These are phyloP conservation scores for Xylophagus ater DNA, from an alignment of 2,888 invertebrate genomes.

Conservation along the genomic window DNA sequence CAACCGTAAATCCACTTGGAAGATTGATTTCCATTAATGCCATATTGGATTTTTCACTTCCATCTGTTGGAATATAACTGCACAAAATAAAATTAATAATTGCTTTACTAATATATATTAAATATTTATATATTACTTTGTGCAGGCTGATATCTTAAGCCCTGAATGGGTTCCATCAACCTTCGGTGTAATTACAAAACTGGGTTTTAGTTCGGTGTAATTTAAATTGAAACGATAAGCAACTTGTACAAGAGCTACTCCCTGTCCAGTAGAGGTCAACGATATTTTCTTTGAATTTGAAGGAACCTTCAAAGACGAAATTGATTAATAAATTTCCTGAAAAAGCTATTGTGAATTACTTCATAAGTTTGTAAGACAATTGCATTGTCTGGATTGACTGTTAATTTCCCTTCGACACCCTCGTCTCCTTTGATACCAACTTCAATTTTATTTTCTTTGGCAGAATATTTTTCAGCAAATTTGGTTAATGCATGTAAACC, in stretches of 20 bases:
- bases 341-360: slow-evolving; percentile 36
- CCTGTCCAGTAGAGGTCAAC: slow-evolving; percentile 68
- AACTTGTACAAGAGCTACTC: slow-evolving; percentile 67
- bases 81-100: too few relatives aligned
- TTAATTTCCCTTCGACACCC: slow-evolving; percentile 42
- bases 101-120: too few relatives aligned
- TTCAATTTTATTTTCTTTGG: slow-evolving; percentile 41
- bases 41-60: slow-evolving; percentile 65
- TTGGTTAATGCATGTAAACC: slow-evolving; percentile 56
- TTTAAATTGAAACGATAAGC: slow-evolving; percentile 20
- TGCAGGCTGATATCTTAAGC: too few relatives aligned
- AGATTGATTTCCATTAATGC: slow-evolving; percentile 81
- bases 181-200: too few relatives aligned
- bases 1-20: slow-evolving; percentile 68
- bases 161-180: too few relatives aligned
- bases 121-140: too few relatives aligned
- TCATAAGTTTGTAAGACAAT: slow-evolving; percentile 71
- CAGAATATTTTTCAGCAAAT: slow-evolving; percentile 42
- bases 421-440: slow-evolving; percentile 45
- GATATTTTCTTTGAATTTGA: slow-evolving; percentile 50
- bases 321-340: background rate
- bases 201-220: background rate
- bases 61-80: slow-evolving; percentile 51
- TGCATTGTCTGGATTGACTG: slow-evolving; percentile 64
- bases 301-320: slow-evolving; percentile 26